Base-by-base conservation (phyloP, 2,888 invertebrate genomes). In the Coleophora deauratella region DNA sequence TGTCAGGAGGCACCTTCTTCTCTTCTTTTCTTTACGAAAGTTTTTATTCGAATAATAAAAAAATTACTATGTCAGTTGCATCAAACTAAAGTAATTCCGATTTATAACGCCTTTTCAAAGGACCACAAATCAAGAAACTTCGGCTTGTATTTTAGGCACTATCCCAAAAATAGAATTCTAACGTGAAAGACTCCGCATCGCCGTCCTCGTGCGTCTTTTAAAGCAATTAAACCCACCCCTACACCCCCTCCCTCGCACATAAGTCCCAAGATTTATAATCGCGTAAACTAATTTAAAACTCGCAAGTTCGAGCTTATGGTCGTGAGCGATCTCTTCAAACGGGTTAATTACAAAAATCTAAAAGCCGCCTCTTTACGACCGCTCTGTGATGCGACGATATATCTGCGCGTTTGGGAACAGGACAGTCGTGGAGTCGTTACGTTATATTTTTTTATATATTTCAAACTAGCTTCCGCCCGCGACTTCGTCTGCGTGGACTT, bases 291-390 rank as follows among this genome's bases (percentile, higher is more conserved):
- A 21, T 21, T 35, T 10, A 27, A 35, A 35, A 9, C 27, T 35
- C 35, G 27, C 27, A 33, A 9, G 21, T 21, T 21, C 21, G 21
- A 21, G 27, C 27, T 35, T 35, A 27, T 12, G 27, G 27, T 27
- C 27, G n/a, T 10, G 27, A 43, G 51, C 43, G 52, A 49, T 51
- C 49, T 50, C 42, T 44, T 40, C 33, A 38, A 39, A 47, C 27
- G 49, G 50, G 49, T 61, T 62, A 59, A 65, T 62, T 65, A 57
- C 52, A 59, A 60, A 61, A 59, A 59, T 53, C 50, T 42, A 43
- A 44, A 45, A 47, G 47, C 51, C 50, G 38, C 45, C 40, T 44
- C 38, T 41, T 33, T 21, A 21, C 21, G 21, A 21, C 21, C 21
- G 6, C 21, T 43, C 50, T 51, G 50, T 52, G 38, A 50, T 50